Percentiles rank a stretch among this genome's conserved stretches.
Evolutionary conservation across 2,113 vertebrate genomes (phyloP).

Genomic region (Physeter macrocephalus): DNA sequence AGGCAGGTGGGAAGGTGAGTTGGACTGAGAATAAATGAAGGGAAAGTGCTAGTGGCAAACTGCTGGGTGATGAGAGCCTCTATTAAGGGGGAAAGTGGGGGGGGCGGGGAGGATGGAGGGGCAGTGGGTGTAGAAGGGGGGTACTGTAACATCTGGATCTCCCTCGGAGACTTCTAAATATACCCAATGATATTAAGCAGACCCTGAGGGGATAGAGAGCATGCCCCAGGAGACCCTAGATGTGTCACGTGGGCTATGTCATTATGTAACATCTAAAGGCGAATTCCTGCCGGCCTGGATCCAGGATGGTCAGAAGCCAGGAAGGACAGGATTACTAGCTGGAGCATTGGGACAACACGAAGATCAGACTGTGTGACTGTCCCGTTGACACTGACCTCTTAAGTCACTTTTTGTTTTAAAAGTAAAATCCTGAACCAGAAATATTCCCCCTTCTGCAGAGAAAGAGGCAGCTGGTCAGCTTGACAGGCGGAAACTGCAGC

Average conservation of each 20-base stretch:
- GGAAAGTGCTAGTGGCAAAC: background rate
- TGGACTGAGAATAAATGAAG: constrained; percentile 29
- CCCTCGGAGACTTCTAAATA: background rate
- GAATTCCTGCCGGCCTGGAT: background rate
- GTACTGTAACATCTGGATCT: background rate
- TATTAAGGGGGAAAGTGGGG: background rate
- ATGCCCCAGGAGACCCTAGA: background rate
- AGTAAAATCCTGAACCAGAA: constrained; percentile 58
- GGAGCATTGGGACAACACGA: background rate
- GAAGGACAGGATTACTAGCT: background rate
- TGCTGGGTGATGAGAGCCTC: background rate
- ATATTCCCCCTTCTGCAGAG: constrained; percentile 48
- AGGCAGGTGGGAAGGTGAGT: background rate
- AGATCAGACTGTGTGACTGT: constrained; percentile 28
- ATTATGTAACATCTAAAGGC: constrained; percentile 1
- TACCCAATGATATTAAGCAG: background rate
- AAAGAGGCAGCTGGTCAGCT: constrained; percentile 78
- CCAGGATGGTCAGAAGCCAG: background rate
- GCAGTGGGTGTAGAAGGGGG: background rate
- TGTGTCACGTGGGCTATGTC: background rate
- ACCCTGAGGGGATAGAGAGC: background rate
- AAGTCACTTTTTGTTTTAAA: constrained; percentile 56
- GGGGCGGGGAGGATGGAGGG: background rate
- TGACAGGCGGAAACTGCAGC: constrained; percentile 77
- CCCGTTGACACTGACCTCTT: constrained; percentile 68